Conservation (phyloP, 2,888 invertebrate species). For the Lithophane ornitopus region DNA sequence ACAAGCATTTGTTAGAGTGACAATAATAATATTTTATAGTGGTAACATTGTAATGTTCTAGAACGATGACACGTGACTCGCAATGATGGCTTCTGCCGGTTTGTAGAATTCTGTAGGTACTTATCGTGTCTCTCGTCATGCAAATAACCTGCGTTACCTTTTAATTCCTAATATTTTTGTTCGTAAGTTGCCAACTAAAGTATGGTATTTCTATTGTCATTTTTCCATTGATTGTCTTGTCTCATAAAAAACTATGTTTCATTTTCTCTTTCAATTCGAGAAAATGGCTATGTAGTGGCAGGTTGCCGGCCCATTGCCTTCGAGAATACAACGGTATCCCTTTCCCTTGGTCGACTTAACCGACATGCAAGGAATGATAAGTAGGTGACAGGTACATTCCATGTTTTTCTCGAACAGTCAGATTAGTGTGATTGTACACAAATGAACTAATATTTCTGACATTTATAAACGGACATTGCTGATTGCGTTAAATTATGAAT, state of each 20-base stretch:
- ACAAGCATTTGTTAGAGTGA: background rate
- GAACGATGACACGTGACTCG: background rate
- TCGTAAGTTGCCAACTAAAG: no score
- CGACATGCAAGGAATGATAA: conserved; percentile 51
- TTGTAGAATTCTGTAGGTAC: background rate
- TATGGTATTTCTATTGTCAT: background rate
- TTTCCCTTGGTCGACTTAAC: conserved; percentile 54
- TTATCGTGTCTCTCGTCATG: no score
- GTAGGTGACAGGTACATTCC: conserved; percentile 43
- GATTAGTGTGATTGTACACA: conserved; percentile 9
- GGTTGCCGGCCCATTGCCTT: conserved; percentile 41
- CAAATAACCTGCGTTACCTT: background rate
- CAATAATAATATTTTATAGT: background rate
- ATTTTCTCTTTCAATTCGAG: conserved; percentile 29
- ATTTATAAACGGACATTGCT: conserved; percentile 1
- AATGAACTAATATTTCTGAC: conserved; percentile 17
- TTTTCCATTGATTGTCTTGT: background rate
- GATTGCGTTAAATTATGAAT: conserved; percentile 15
- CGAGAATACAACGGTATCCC: conserved; percentile 55
- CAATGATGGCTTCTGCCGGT: background rate
- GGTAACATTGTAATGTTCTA: background rate
- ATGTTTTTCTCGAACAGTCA: conserved; percentile 17
- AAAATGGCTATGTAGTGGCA: conserved; percentile 33
- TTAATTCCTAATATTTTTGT: no score
- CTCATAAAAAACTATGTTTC: background rate